Evolutionary conservation across 1,140 invertebrate genomes (phyloP), one percentile per base, ranked within the genome.

Genomic region (Drosophila lini): DNA sequence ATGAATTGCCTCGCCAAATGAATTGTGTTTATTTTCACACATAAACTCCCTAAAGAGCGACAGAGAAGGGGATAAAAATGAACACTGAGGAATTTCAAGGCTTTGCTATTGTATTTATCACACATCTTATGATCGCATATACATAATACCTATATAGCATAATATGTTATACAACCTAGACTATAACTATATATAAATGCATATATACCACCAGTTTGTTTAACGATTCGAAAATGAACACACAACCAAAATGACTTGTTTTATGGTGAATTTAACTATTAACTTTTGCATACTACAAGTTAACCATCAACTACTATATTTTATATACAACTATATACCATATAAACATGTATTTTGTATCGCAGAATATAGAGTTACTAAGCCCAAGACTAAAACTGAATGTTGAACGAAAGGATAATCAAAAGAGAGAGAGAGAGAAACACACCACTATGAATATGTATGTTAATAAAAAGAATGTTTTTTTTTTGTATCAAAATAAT

Each of bases 371-470:
- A 34, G 44, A 36, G 67, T 19, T 13, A 53, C 71, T 75, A 56
- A 42, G 61, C 58, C 36, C 57, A 44, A 76, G 47, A 69, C 56
- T 75, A 75, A 71, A 50, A 74, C 68, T 45, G 57, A 60, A 81
- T 41, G 59, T 56, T 59, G 58, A 52, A 71, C 58, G 53, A 84
- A 84, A 71, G 42, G 61, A 84, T 84, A 83, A 83, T 83, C 80
- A 83, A 83, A 84, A 82, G 42, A 10, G 45, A 61, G 25, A 5
- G 25, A 5, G 25, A 63, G 32, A 58, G 40, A 55, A 78, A 59
- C 57, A 41, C 75, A 42, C 38, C 38, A 56, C 41, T 69, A 36
- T 41, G 56, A 42, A 56, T 57, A 44, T 38, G 28, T 53, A 47
- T 65, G 67, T 57, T 64, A 81, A 81, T 75, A 81, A 79, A 78